Percentiles rank a stretch among this genome's conserved stretches.
These are phyloP conservation scores for Orius insidiosus DNA, from an alignment of 1,140 invertebrate genomes.

Conservation along the genomic window DNA sequence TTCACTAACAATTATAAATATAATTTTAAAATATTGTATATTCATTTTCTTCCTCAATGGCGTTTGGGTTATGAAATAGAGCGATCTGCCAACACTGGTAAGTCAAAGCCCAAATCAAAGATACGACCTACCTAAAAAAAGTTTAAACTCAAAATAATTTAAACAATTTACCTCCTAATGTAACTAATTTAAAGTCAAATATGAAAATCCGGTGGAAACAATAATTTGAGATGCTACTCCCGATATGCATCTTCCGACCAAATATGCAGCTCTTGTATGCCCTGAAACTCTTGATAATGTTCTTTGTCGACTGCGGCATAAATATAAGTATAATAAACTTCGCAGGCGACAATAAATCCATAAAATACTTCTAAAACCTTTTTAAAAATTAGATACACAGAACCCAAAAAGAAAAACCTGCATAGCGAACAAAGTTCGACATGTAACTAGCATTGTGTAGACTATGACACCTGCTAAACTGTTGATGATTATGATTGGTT, in stretches of 20 bases:
- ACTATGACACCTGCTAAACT: constrained; percentile 40
- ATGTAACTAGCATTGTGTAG: constrained; percentile 18
- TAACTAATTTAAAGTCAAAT: neutral
- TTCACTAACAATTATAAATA: too few species aligned
- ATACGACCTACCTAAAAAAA: too few species aligned
- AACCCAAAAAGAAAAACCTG: constrained; percentile 51
- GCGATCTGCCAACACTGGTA: constrained; percentile 32
- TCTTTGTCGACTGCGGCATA: constrained; percentile 71
- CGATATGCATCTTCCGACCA: constrained; percentile 49
- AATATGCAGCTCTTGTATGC: constrained; percentile 48
- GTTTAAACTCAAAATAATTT: too few species aligned
- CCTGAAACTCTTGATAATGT: constrained; percentile 62
- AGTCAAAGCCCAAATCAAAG: constrained; percentile 63
- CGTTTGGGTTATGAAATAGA: constrained; percentile 4
- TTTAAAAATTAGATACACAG: too few species aligned
- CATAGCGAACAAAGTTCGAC: constrained; percentile 15
- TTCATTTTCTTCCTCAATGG: too few species aligned
- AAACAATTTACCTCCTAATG: neutral
- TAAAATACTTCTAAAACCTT: too few species aligned
- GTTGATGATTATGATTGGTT: constrained; percentile 64
- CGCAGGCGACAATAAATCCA: too few species aligned
- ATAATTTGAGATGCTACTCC: constrained; percentile 40
- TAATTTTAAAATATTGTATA: too few species aligned
- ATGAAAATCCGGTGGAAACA: constrained; percentile 37
- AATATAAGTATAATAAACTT: constrained; percentile 85